Conservation (phyloP, 2,888 invertebrate species). For the Megamerina dolium region DNA sequence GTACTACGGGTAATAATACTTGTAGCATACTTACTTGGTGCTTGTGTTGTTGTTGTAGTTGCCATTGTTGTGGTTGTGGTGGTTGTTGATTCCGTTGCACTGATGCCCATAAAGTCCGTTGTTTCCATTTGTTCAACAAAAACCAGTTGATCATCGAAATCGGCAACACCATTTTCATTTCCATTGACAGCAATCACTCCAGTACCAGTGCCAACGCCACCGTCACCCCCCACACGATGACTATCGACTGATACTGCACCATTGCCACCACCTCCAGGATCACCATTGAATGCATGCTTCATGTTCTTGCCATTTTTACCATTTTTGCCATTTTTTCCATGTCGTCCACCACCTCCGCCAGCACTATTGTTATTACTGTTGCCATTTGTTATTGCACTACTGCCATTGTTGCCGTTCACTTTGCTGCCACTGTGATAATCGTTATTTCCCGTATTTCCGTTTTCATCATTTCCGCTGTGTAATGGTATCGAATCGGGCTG, state of each 20-base stretch:
- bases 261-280: slow-evolving; percentile 13
- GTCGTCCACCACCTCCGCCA: slow-evolving; percentile 12
- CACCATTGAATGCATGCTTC: slow-evolving; percentile 12
- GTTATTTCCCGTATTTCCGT: slow-evolving; percentile 48
- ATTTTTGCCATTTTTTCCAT: slow-evolving; percentile 8
- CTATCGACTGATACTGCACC: slow-evolving; percentile 25
- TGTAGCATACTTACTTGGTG: slow-evolving; percentile 54
- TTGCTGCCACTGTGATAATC: slow-evolving; percentile 40
- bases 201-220: slow-evolving; percentile 25
- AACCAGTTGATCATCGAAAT: slow-evolving; percentile 47
- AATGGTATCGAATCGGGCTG: slow-evolving; percentile 46
- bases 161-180: slow-evolving; percentile 27
- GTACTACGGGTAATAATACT: too few species aligned
- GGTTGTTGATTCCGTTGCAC: slow-evolving; percentile 46
- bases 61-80: slow-evolving; percentile 51
- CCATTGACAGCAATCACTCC: slow-evolving; percentile 33
- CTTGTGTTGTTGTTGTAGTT: slow-evolving; percentile 56
- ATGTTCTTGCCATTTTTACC: slow-evolving; percentile 7
- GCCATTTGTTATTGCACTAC: slow-evolving; percentile 17
- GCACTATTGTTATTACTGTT: slow-evolving; percentile 11
- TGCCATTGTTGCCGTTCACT: slow-evolving; percentile 19
- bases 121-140: slow-evolving; percentile 50
- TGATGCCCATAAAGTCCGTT: slow-evolving; percentile 51
- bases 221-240: too few species aligned
- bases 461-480: slow-evolving; percentile 47